These are phyloP conservation scores for Muscidifurax raptorellus DNA, from an alignment of 1,140 invertebrate genomes.

Conservation along the genomic window DNA sequence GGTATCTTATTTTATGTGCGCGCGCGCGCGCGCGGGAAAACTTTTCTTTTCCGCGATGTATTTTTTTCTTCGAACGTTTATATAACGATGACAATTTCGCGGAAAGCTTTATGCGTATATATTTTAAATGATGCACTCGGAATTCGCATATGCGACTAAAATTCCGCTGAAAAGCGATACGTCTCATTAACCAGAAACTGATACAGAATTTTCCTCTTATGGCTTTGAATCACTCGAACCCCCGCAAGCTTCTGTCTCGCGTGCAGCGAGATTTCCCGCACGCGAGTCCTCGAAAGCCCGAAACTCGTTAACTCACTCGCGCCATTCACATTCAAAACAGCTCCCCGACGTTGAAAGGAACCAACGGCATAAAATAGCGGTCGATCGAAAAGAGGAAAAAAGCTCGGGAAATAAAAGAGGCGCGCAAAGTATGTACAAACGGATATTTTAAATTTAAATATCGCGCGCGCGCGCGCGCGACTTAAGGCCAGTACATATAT, in stretches of 20 bases:
- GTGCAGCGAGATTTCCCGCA: background rate
- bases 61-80: too few relatives aligned
- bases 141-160: too few relatives aligned
- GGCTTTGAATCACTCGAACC: background rate
- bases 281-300: background rate
- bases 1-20: background rate
- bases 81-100: too few relatives aligned
- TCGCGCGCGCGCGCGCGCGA: background rate
- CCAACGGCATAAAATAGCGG: background rate
- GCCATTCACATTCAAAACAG: background rate
- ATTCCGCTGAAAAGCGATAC: background rate
- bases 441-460: conserved; percentile 7
- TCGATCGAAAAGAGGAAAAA: background rate
- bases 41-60: background rate
- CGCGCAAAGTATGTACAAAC: background rate
- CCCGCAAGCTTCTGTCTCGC: too few relatives aligned
- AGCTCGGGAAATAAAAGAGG: background rate
- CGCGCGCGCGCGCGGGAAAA: too few relatives aligned
- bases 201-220: background rate
- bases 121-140: too few relatives aligned
- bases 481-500: too few relatives aligned
- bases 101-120: too few relatives aligned
- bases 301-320: background rate
- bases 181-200: background rate
- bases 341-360: background rate